Conservation (phyloP, 2,888 invertebrate species). For the Troglohyphantes excavatus region DNA sequence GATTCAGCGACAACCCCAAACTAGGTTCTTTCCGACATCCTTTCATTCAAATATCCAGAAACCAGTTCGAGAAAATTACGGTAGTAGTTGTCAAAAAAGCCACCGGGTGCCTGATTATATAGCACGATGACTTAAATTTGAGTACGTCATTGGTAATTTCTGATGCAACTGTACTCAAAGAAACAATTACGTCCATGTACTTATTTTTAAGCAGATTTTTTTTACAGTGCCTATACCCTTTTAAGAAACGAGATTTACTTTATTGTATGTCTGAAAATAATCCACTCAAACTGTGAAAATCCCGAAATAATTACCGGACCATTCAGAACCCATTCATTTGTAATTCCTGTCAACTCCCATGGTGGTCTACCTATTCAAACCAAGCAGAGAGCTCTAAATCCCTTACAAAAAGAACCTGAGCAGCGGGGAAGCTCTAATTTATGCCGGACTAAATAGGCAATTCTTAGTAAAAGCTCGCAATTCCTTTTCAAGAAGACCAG, state of each 20-base stretch:
- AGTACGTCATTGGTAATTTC: too few relatives aligned
- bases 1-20: too few relatives aligned
- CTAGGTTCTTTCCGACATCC: too few relatives aligned
- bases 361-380: not conserved
- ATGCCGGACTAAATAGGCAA: not conserved
- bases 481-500: not conserved
- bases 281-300: not conserved
- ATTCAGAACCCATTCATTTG: not conserved
- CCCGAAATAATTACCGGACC: not conserved
- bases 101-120: too few relatives aligned
- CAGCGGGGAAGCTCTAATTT: not conserved
- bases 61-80: too few relatives aligned
- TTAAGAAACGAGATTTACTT: not conserved
- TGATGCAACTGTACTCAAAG: too few relatives aligned
- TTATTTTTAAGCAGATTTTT: too few relatives aligned
- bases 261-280: not conserved
- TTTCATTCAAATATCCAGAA: too few relatives aligned
- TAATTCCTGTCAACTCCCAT: not conserved
- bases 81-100: too few relatives aligned
- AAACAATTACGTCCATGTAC: too few relatives aligned
- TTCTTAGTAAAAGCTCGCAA: not conserved
- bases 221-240: too few relatives aligned
- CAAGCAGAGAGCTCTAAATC: not conserved
- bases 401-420: not conserved
- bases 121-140: too few relatives aligned